Conservation (phyloP, 2,113 vertebrate species). For the Scatophagus argus region DNA sequence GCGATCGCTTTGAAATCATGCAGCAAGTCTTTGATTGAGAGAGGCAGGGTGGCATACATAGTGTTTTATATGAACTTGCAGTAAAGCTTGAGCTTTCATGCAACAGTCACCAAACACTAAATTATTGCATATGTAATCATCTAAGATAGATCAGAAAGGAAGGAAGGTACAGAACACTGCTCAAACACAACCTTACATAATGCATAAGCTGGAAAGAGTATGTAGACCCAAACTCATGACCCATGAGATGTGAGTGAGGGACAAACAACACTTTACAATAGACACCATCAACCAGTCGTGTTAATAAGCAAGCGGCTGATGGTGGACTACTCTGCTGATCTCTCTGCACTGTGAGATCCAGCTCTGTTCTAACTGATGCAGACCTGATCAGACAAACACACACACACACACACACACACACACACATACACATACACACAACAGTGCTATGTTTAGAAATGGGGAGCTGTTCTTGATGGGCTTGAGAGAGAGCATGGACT, state of each 20-base stretch:
- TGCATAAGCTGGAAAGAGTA: neutral
- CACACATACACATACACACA: no score
- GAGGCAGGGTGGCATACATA: neutral
- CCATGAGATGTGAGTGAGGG: neutral
- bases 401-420: no score
- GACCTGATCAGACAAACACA: no score
- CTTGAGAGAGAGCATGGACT: neutral
- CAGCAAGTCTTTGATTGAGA: neutral
- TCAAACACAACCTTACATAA: neutral
- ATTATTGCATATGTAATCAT: neutral
- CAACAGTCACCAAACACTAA: neutral
- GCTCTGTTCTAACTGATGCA: neutral
- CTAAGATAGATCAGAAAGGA: neutral
- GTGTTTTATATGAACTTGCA: neutral
- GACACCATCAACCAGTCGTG: neutral
- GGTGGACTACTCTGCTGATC: neutral
- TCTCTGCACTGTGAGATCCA: neutral
- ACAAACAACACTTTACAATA: neutral
- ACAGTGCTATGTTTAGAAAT: constrained; percentile 13
- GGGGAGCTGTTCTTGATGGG: constrained; percentile 8
- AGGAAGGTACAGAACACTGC: neutral
- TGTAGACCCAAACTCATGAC: neutral
- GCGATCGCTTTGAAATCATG: neutral
- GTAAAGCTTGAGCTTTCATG: neutral
- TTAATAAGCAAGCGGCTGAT: neutral